Evolutionary conservation across 2,888 invertebrate genomes (phyloP).

Genomic region (Campoplex nolae): DNA sequence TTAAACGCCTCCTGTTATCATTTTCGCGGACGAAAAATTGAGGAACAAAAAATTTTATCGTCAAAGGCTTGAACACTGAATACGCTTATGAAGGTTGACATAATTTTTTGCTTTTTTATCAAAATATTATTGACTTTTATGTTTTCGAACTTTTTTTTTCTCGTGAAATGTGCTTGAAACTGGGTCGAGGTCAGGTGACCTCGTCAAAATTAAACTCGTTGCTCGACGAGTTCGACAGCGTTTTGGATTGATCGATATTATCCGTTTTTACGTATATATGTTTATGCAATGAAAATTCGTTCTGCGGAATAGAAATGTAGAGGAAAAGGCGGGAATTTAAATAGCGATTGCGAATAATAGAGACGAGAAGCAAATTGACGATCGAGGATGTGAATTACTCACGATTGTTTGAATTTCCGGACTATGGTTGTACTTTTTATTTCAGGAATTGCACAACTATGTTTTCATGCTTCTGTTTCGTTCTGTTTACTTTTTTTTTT

Average conservation of each 20-base stretch:
- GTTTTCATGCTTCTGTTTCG: background rate
- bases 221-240: background rate
- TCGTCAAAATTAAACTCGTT: background rate
- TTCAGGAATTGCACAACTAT: slow-evolving; percentile 11
- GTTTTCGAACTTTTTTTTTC: background rate
- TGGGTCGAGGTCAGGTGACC: background rate
- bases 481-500: background rate
- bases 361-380: background rate
- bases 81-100: background rate
- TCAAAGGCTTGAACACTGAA: background rate
- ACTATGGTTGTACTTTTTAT: slow-evolving; percentile 10
- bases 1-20: background rate
- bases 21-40: background rate
- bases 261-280: background rate
- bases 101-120: background rate
- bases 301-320: background rate
- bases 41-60: background rate
- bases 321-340: background rate
- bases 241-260: background rate
- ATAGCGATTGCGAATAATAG: background rate
- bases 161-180: background rate
- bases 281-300: background rate
- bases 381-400: slow-evolving; percentile 37
- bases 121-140: background rate
- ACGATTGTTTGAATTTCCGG: slow-evolving; percentile 43